phyloP scores from a whole-genome alignment of 1,140 invertebrate genomes.

The Caerostris darwini region DNA sequence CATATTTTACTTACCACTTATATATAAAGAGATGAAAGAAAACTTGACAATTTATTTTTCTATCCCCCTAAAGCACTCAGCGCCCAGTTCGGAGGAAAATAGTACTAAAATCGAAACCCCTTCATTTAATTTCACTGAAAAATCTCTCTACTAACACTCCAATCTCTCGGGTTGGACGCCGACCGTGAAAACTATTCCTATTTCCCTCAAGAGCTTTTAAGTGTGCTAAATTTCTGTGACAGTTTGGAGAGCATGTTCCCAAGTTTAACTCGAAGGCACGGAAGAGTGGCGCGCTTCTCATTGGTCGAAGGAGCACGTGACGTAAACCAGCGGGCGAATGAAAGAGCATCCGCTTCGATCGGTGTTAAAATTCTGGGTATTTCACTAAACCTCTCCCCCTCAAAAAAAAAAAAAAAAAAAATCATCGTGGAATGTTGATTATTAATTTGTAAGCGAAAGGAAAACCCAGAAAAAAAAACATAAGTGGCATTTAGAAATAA shows the following conservation, averaged over 20 bases:
- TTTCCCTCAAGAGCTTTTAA: neutral
- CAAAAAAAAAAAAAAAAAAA: neutral
- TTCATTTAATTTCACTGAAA: neutral
- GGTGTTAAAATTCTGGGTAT: neutral
- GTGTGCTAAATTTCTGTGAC: slow-evolving; percentile 19
- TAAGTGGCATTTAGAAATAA: neutral
- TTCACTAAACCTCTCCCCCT: neutral
- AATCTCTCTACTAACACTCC: neutral
- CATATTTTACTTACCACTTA: neutral
- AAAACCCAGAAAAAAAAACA: neutral
- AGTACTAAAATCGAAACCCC: neutral
- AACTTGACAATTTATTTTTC: neutral
- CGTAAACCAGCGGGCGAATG: slow-evolving; percentile 15
- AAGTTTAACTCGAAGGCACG: slow-evolving; percentile 24
- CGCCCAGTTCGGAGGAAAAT: neutral
- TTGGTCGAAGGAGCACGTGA: neutral
- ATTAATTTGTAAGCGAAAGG: neutral
- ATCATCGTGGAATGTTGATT: neutral
- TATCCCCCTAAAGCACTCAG: neutral
- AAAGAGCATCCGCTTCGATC: neutral
- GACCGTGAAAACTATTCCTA: slow-evolving; percentile 34
- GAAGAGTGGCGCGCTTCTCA: neutral
- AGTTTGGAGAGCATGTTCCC: slow-evolving; percentile 38
- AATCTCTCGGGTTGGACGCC: neutral
- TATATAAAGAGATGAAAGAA: neutral